Base-by-base conservation (phyloP, 2,797 vertebrate genomes). In the Vireo griseus region DNA sequence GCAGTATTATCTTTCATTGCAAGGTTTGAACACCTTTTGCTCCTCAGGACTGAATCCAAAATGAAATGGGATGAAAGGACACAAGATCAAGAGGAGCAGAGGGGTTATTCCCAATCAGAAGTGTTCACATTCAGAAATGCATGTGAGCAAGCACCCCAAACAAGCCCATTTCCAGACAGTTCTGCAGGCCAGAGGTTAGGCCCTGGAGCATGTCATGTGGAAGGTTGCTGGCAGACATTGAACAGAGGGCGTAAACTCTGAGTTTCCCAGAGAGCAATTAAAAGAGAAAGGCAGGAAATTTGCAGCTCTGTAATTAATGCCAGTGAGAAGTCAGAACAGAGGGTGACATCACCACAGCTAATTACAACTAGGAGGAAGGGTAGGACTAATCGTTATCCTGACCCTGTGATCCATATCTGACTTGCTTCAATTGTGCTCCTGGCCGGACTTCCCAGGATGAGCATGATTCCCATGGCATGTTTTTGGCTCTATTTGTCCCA, bases 221-320 rank as follows among this genome's bases (percentile, higher is more conserved):
- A 87, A 94, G 45, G 83, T 0, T 91, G 25, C 71, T 57, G 63
- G 71, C 40, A 95, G 65, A 68, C 52, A 45, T n/a, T 63, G 87
- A 90, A 68, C 35, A 66, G 35, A 68, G 73, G 51, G 58, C 79
- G 67, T 75, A 90, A 91, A 94, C 16, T 79, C 68, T 18, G 47
- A 63, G 55, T 69, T 94, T 94, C 63, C 52, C 88, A 86, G 69
- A 72, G n/a, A 79, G 82, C 1, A 2, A 94, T 86, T 86, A 95
- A 87, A 92, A 94, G 44, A 37, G 72, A 92, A 92, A 92, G 69
- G 90, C 89, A 90, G 82, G 79, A 96, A 94, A 94, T 93, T 91
- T 84, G 40, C 92, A 86, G 89, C 35, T 92, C 69, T 92, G 58
- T 90, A 95, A 96, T 96, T 95, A 95, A 95, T 33, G 89, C 80